Base-by-base conservation (phyloP, 2,113 vertebrate species). In the Indicator maculatus region DNA sequence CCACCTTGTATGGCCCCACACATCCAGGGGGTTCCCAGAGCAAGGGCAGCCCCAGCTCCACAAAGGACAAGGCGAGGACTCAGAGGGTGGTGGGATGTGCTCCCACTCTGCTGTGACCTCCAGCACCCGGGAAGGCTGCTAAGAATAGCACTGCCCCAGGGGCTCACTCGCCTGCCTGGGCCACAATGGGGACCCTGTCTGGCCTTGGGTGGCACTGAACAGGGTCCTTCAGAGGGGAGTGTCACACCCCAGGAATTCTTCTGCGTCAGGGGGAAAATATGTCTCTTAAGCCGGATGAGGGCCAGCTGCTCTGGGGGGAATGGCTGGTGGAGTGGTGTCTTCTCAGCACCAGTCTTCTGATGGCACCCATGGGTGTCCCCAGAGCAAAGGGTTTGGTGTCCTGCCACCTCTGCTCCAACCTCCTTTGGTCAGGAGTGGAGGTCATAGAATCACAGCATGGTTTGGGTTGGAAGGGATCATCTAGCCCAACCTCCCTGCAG, bases 191-290 rank as follows among this genome's bases (percentile, higher is more conserved):
- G 33, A 20, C 89, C 96, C 97, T 98, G 98, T 98, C 94, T 95
- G 70, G 74, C 92, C 70, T 71, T 2, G 9, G 9, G 50, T 85
- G 82, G 78, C 91, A 82, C 93, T 97, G 97, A 98, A 97, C 93
- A 1, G 96, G 38, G 50, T 88, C 96, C 97, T 97, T 98, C 95
- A 97, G 90, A 39, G 27, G 53, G 21, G 82, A 67, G 83, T 93
- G 97, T 98, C 98, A 98, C 95, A 91, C 91, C 24, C 60, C 96
- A 98, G 97, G 98, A 98, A 98, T 98, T 95, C 89, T n/a, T 84
- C 75, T 16, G 26, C 93, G 81, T 98, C 98, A 98, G 86, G 94
- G 90, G 94, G 95, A 97, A 98, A 98, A 96, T 97, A 98, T 98
- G 95, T 82, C 85, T 88, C 93, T 94, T 30, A 74, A 94, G 93